Evolutionary conservation across 2,797 vertebrate genomes (phyloP).

Genomic region (Myotis pilosus): DNA sequence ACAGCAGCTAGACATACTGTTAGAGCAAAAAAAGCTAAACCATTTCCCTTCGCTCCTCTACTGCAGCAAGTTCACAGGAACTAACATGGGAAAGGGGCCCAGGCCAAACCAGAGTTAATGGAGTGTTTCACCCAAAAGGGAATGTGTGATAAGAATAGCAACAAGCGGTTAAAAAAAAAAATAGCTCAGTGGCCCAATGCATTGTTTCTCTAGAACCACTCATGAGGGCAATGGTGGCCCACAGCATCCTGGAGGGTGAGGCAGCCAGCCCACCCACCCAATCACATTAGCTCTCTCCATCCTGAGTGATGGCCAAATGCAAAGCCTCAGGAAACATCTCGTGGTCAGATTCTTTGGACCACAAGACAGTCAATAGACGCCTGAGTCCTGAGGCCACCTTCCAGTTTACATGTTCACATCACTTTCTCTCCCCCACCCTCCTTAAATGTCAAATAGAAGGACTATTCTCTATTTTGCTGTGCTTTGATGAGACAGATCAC

Average conservation of each 20-base stretch:
- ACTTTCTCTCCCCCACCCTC: neutral
- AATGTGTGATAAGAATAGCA: slow-evolving; percentile 60
- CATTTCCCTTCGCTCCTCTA: neutral
- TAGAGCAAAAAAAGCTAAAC: neutral
- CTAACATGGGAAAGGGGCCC: slow-evolving; percentile 30
- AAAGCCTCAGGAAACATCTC: neutral
- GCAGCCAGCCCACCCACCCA: neutral
- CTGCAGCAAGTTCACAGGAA: slow-evolving; percentile 18
- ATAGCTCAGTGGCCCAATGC: neutral
- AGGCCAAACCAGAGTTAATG: slow-evolving; percentile 64
- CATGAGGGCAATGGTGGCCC: neutral
- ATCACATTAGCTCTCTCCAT: neutral
- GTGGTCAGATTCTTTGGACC: neutral
- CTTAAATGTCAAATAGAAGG: neutral
- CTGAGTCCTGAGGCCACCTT: neutral
- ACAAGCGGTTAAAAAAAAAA: slow-evolving; percentile 47
- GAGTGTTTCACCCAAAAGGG: slow-evolving; percentile 55
- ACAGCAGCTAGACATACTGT: neutral
- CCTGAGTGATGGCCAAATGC: neutral
- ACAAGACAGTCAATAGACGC: neutral
- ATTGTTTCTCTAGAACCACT: neutral
- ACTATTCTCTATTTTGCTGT: neutral
- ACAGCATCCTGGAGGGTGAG: neutral
- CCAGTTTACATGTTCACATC: neutral
- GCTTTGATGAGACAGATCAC: slow-evolving; percentile 42